A percentile compares a stretch with the other conserved stretches of the same genome.
Evolutionary conservation across 2,888 invertebrate species (phyloP).

Genomic region (Chamaedrilus cognettii): DNA sequence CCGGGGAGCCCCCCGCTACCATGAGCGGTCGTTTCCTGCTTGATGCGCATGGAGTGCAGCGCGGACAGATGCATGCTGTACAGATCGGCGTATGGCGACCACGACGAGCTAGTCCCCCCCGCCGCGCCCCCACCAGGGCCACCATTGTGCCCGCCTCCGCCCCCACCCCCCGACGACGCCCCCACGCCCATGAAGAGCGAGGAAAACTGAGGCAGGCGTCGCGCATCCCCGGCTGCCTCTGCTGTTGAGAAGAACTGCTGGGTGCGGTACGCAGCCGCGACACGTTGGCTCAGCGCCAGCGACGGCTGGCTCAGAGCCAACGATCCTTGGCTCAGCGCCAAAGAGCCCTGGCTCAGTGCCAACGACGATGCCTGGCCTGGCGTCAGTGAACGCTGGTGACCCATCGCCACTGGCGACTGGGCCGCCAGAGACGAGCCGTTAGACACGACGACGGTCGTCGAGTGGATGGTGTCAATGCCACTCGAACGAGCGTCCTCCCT

Average conservation of each 20-base stretch:
- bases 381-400: not conserved
- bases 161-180: not conserved
- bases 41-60: constrained; percentile 16
- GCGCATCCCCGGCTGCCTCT: not conserved
- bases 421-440: too few species aligned
- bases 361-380: not conserved
- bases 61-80: constrained; percentile 22
- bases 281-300: constrained; percentile 4
- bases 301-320: not conserved
- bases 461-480: not conserved
- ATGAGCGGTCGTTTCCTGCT: constrained; percentile 8
- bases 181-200: constrained; percentile 4
- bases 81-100: constrained; percentile 15
- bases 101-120: not conserved
- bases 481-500: constrained; percentile 1
- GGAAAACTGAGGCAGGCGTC: constrained; percentile 16
- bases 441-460: too few species aligned
- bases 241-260: constrained; percentile 7
- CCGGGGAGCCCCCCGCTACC: not conserved
- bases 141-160: not conserved
- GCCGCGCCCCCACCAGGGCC: not conserved
- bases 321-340: not conserved
- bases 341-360: not conserved
- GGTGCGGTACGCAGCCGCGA: constrained; percentile 9
- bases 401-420: not conserved